These are phyloP conservation scores for Amazona finschi DNA, from an alignment of 2,797 vertebrate species.

Conservation along the genomic window DNA sequence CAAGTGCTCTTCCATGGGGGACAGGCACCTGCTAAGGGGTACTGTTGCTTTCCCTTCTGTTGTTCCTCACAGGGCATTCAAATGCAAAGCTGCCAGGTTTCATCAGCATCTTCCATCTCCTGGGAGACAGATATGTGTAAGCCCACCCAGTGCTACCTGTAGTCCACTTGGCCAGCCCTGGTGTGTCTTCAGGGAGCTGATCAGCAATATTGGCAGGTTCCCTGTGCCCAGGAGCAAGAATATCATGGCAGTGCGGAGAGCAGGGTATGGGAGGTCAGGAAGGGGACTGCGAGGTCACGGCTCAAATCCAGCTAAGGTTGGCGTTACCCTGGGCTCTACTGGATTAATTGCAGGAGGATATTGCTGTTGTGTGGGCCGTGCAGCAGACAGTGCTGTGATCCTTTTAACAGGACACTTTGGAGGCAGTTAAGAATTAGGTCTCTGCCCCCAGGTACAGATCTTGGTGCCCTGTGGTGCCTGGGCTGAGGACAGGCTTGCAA, in stretches of 20 bases:
- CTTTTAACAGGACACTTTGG: neutral
- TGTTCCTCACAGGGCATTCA: neutral
- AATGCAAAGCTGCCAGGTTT: neutral
- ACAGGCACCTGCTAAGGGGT: neutral
- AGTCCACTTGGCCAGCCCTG: neutral
- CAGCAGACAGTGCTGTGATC: neutral
- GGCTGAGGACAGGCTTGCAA: neutral
- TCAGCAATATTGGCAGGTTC: neutral
- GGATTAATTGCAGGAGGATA: neutral
- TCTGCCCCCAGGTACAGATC: neutral
- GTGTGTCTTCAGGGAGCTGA: neutral
- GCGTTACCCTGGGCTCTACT: neutral
- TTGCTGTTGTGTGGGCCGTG: neutral
- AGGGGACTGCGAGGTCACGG: neutral
- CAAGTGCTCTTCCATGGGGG: neutral
- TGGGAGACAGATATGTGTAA: neutral
- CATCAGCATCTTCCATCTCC: neutral
- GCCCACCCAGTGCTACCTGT: neutral
- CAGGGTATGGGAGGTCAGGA: neutral
- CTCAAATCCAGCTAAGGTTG: neutral
- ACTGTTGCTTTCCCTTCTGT: neutral
- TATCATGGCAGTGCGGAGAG: neutral
- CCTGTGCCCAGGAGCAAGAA: rapidly evolving
- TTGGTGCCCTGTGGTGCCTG: neutral
- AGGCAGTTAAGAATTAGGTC: neutral